Evolutionary conservation across 2,888 invertebrate genomes (phyloP), one percentile per base, ranked within the genome.

Genomic region (Cetonia aurata): DNA sequence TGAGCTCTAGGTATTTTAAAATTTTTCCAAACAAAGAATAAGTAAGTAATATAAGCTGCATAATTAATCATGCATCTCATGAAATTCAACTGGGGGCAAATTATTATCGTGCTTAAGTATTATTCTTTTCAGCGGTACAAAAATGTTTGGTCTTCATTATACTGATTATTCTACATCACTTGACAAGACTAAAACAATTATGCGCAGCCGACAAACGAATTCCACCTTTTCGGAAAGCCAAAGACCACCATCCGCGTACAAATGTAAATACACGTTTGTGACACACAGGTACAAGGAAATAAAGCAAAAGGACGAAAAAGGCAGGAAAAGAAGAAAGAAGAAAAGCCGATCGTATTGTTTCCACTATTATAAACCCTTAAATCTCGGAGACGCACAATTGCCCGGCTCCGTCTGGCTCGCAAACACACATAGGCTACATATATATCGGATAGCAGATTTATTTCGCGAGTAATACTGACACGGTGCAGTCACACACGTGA

Each of bases 361-460:
- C 67, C 71, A 42, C 59, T 57, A 71, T 66, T 71, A 66, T 57
- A 66, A 66, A 71, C 66, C 42, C 59, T 52, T 71, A 69, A 55
- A 69, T 69, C 69, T 67, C 41, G 33, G 31, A 60, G 31, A 60
- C 25, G 46, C 44, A 60, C 60, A 60, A 17, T 19, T 52, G 52
- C 25, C 52, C 52, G 46, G 42, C 60, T 60, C 13, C 60, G 60
- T 44, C 60, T 60, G 60, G 46, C 44, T 25, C 31, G 46, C 48
- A 41, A 13, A 46, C 44, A 60, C 25, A 60, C 60, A 19, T 31
- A 59, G 12, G 42, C 15, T 6, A 48, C 33, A 46, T 48, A 50
- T 41, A 46, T 71, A 71, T 71, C 71, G 69, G 67, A 67, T 71
- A 71, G 71, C 71, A 71, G 71, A 71, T 71, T 71, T 71, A 71